Evolutionary conservation across 1,140 invertebrate genomes (phyloP).

Genomic region (Acromyrmex echinatior): DNA sequence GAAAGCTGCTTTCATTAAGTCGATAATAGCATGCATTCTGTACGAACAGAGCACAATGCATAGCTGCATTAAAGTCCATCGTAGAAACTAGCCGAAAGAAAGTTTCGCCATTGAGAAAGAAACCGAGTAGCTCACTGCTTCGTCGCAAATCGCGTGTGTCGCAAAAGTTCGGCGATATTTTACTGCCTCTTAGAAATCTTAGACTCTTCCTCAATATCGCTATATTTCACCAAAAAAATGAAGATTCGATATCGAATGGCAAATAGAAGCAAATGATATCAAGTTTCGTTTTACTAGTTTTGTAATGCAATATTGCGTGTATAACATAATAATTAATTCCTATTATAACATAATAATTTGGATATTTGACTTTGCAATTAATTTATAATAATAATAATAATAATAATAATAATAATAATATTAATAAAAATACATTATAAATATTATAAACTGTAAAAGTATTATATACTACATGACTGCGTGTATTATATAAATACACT

Average conservation of each 20-base stretch:
- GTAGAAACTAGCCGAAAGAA: conserved; percentile 28
- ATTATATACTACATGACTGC: not conserved
- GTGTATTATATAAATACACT: not conserved
- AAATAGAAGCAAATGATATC: conserved; percentile 31
- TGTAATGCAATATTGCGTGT: not conserved
- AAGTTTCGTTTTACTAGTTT: not conserved
- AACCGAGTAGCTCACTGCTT: conserved; percentile 37
- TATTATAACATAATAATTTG: no score
- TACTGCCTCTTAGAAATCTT: conserved; percentile 29
- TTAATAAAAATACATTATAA: no score
- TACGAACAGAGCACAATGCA: not conserved
- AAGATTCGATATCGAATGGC: conserved; percentile 18
- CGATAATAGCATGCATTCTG: conserved; percentile 49
- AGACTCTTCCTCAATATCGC: conserved; percentile 13
- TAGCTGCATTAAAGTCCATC: not conserved
- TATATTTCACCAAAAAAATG: not conserved
- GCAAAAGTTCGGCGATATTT: conserved; percentile 69
- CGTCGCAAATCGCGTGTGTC: conserved; percentile 13
- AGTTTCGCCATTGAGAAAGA: conserved; percentile 50
- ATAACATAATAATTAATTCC: not conserved
- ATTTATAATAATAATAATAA: not conserved
- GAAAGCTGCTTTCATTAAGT: conserved; percentile 10
- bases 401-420: no score
- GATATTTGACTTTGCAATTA: not conserved
- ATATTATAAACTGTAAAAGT: not conserved